Base-by-base conservation (phyloP, 2,888 invertebrate genomes). In the Zaprionus lineosus region DNA sequence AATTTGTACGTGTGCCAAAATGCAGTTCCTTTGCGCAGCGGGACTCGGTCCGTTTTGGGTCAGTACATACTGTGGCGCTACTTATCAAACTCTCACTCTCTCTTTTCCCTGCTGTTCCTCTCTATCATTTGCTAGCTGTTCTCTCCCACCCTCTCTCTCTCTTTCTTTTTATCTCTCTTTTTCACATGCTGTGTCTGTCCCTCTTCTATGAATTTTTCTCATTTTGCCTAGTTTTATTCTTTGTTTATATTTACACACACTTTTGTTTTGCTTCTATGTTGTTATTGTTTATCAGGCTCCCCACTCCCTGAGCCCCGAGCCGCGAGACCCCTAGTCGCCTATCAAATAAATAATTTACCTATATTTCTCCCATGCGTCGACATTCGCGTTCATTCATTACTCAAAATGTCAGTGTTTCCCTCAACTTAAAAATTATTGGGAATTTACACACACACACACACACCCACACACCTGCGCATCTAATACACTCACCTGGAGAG, bases 221-320 rank as follows among this genome's bases (percentile, higher is more conserved):
- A 28, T 50, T 43, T 43, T 55, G 36, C 29, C 9, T 39, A 82
- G 64, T 78, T 66, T 72, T 67, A 62, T 74, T 81, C 82, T 78
- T 78, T 78, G 78, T 84, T 78, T 84, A 78, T 78, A 84, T 84
- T 78, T 81, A 71, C 66, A 46, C 36, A 64, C 29, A 72, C 56
- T 78, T n/a, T 74, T 78, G 82, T 70, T 81, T 66, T 83, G 81
- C 56, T 66, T 52, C 26, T 16, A 40, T 56, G 34, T 63, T 74
- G 61, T 74, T 76, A 34, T 63, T 78, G 72, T 52, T 51, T 48
- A 44, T 53, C 19, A 28, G 24, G 50, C 28, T 15, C 12, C 12
- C 14, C 12, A 16, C 16, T 36, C 8, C 16, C 16, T 16, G n/a
- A n/a, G n/a, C n/a, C n/a, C n/a, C n/a, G n/a, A n/a, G n/a, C n/a